Conservation (phyloP, 2,113 vertebrate genomes). For the Sebastes fasciatus region DNA sequence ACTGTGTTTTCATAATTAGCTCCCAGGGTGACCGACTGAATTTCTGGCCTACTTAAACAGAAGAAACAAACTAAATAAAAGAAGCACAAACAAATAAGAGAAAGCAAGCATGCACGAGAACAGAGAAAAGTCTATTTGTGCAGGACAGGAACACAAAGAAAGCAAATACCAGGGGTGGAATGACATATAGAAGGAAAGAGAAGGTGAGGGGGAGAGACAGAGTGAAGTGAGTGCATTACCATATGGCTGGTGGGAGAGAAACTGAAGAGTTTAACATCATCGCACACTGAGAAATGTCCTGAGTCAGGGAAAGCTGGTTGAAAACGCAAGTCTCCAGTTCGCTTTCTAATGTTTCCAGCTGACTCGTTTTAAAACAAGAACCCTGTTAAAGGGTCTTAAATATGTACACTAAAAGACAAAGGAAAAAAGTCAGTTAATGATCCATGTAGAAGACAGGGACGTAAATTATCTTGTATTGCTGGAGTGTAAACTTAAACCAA, state of each 20-base stretch:
- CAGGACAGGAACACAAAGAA: slow-evolving; percentile 16
- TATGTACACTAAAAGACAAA: neutral
- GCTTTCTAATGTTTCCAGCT: neutral
- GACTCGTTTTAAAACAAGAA: neutral
- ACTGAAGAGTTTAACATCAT: slow-evolving; percentile 12
- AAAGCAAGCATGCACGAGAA: neutral
- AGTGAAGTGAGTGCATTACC: slow-evolving; percentile 39
- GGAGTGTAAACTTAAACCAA: neutral
- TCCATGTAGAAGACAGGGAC: neutral
- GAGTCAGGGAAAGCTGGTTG: slow-evolving; percentile 21
- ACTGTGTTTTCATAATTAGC: slow-evolving; percentile 31
- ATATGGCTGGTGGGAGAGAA: slow-evolving; percentile 42
- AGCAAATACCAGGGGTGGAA: slow-evolving; percentile 6
- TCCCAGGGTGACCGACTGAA: slow-evolving; percentile 36
- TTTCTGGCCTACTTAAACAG: slow-evolving; percentile 33
- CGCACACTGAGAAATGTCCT: slow-evolving; percentile 19
- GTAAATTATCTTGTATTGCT: neutral
- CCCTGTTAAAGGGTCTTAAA: neutral
- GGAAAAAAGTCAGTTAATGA: neutral
- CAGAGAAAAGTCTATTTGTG: slow-evolving; percentile 2
- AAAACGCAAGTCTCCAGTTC: neutral
- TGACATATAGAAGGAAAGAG: slow-evolving; percentile 3
- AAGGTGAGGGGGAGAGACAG: slow-evolving; percentile 1
- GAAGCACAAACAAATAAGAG: neutral
- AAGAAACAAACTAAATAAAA: slow-evolving; percentile 22